Evolutionary conservation across 2,113 vertebrate genomes (phyloP).

Genomic region (Psilopsiagon aymara): DNA sequence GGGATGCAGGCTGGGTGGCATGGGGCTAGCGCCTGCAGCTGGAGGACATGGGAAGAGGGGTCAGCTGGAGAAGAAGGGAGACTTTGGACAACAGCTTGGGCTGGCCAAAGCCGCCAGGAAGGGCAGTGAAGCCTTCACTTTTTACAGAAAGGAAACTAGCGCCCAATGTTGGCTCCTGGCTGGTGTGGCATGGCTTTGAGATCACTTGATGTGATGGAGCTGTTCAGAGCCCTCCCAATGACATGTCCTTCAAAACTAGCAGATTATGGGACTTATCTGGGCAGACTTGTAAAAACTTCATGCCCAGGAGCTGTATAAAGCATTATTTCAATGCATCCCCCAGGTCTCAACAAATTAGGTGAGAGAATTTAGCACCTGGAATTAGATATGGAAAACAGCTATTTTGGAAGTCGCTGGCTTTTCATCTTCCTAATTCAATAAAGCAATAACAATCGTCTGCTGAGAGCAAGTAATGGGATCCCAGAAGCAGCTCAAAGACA

Average conservation of each 20-base stretch:
- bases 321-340: background rate
- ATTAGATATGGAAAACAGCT: background rate
- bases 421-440: background rate
- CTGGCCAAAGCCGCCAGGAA: background rate
- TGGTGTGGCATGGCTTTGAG: background rate
- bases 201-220: background rate
- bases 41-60: background rate
- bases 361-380: background rate
- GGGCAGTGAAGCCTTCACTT: background rate
- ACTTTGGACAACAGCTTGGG: background rate
- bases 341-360: background rate
- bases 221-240: background rate
- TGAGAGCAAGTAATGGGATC: constrained; percentile 16
- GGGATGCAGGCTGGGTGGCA: background rate
- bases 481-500: constrained; percentile 52
- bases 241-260: background rate
- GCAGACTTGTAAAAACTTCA: background rate
- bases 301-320: background rate
- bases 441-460: background rate
- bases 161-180: background rate
- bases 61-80: background rate
- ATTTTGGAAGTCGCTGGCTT: background rate
- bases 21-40: background rate
- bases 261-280: background rate
- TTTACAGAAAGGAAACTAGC: fast-evolving